A percentile compares a stretch with the other conserved stretches of the same genome.
phyloP scores from a whole-genome alignment of 1,140 invertebrate species.

The Diachasma alloeum region DNA sequence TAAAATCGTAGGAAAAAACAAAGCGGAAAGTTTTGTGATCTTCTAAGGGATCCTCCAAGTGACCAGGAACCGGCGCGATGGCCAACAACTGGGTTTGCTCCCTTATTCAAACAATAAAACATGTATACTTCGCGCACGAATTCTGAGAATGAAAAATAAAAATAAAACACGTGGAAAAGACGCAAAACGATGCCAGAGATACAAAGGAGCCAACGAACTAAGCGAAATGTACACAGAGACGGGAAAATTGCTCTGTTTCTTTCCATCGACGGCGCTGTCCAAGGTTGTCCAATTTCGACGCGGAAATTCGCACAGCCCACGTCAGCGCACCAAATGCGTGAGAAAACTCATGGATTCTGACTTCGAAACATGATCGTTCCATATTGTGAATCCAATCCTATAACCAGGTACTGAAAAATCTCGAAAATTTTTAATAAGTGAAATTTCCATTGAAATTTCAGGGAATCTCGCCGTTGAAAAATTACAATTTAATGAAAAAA shows the following conservation, averaged over 20 bases:
- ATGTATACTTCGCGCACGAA: neutral
- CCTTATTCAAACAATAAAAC: too few relatives aligned
- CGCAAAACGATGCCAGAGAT: neutral
- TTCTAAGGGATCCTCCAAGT: too few relatives aligned
- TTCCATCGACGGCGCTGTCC: neutral
- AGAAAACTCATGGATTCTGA: neutral
- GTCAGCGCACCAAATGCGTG: neutral
- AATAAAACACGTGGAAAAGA: neutral
- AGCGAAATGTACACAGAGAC: neutral
- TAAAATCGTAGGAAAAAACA: too few relatives aligned
- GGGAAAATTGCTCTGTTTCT: neutral
- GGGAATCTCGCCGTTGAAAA: too few relatives aligned
- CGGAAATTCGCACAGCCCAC: constrained; percentile 28
- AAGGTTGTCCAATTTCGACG: constrained; percentile 33
- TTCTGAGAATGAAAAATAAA: neutral
- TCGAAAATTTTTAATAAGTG: too few relatives aligned
- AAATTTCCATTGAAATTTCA: too few relatives aligned
- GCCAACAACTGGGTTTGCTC: neutral
- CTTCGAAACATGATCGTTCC: neutral
- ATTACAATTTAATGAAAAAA: too few relatives aligned
- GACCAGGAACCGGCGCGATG: too few relatives aligned
- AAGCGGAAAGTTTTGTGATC: too few relatives aligned
- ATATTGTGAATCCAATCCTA: neutral
- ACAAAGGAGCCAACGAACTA: neutral
- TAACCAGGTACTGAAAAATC: too few relatives aligned